Base-by-base conservation (phyloP, 2,797 vertebrate species). In the Loriculus beryllinus region DNA sequence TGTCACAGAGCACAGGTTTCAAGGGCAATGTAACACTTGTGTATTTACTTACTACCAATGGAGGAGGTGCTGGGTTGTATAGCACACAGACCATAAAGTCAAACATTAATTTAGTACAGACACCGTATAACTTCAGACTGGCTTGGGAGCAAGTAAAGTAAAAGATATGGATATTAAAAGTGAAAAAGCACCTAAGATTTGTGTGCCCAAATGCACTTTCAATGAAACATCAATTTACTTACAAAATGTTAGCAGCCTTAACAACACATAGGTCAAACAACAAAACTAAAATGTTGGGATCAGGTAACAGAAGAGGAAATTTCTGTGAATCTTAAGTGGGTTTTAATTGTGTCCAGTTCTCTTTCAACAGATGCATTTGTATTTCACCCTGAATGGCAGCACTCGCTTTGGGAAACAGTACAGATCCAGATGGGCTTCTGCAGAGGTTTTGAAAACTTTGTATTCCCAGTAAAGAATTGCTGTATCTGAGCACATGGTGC, bases 21-120 rank as follows among this genome's bases (percentile, higher is more conserved):
- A 98, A 98, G 97, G 95, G 92, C 96, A 96, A 74, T 18, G 68
- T 97, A 96, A 95, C 93, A 92, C 92, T 95, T 47, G 48, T 28
- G 13, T 98, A 95, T 98, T 98, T 98, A 92, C 96, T 95, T 72
- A 96, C 51, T 68, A 94, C 72, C 78, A 88, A 92, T 2, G 89
- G 90, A 96, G 96, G 95, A 91, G 85, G 95, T 79, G 92, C 93
- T 26, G 8, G 72, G 81, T 78, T 82, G 71, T 33, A 43, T 17
- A 37, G 89, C 75, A 64, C 40, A 91, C 60, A 64, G 76, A 37
- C 88, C 82, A 65, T 43, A 26, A 92, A 81, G 64, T 86, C 90
- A 90, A 82, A 94, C 26, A 52, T 96, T 79, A 69, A 77, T 90
- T 74, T 49, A 31, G 29, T 65, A 84, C 40, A 68, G 93, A 62